Percentiles rank a stretch among this genome's conserved stretches.
phyloP scores from a whole-genome alignment of 1,140 invertebrate genomes.

The Daktulosphaira vitifoliae region DNA sequence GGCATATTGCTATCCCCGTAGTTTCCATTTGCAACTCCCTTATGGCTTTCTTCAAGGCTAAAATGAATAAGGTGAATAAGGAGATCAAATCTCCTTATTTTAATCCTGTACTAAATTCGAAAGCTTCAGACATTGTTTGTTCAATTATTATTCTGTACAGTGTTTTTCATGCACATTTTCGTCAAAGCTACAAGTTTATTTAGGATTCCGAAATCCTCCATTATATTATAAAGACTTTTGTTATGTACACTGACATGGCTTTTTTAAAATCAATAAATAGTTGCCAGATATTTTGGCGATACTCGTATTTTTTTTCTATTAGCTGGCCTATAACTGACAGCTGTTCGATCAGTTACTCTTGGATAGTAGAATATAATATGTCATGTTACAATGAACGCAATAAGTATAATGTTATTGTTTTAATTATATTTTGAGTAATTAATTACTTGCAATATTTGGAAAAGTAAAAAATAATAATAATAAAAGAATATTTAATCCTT shows the following conservation, averaged over 20 bases:
- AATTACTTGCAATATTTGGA: too few species aligned
- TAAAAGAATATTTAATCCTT: too few species aligned
- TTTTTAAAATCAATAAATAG: constrained; percentile 7
- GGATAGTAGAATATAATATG: too few species aligned
- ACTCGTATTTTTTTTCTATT: constrained; percentile 12
- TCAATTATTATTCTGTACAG: not conserved
- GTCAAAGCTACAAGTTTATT: not conserved
- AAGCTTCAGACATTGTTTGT: constrained; percentile 2
- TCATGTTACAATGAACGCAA: too few species aligned
- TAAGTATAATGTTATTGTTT: too few species aligned
- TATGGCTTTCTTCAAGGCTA: constrained; percentile 16
- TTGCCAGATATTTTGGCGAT: not conserved
- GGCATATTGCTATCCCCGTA: too few species aligned
- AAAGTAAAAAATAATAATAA: too few species aligned
- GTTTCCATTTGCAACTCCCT: not conserved
- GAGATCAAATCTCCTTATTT: constrained; percentile 7
- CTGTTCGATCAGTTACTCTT: too few species aligned
- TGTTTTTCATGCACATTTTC: constrained; percentile 4
- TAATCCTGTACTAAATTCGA: constrained; percentile 3
- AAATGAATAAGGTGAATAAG: constrained; percentile 1
- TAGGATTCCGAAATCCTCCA: constrained; percentile 14
- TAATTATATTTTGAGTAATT: too few species aligned
- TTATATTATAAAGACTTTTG: constrained; percentile 13
- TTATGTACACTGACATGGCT: not conserved
- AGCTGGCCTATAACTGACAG: not conserved